Evolutionary conservation across 2,888 invertebrate species (phyloP).

Genomic region (Crematogaster levior): DNA sequence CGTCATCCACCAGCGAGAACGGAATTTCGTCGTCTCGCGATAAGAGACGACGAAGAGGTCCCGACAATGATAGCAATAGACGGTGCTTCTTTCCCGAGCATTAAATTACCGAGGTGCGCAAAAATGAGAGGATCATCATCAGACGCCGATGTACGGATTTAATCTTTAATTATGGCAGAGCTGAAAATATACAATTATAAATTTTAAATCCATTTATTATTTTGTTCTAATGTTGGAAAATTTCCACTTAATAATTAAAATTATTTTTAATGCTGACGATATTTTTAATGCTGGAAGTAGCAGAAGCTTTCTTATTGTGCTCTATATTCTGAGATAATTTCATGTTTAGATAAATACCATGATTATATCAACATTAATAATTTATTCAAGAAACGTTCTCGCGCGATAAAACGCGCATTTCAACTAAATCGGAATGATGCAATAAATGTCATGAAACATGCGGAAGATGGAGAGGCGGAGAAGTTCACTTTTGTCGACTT

Average conservation of each 20-base stretch:
- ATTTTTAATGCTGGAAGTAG: not conserved
- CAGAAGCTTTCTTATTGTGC: not conserved
- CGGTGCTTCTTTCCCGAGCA: constrained; percentile 24
- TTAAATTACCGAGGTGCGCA: constrained; percentile 17
- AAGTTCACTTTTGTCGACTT: constrained; percentile 6
- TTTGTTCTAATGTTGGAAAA: not conserved
- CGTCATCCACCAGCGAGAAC: constrained; percentile 22
- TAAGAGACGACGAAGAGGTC: constrained; percentile 31
- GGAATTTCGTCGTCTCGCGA: constrained; percentile 38
- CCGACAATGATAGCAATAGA: constrained; percentile 21
- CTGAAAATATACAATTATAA: not conserved
- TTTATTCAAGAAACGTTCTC: constrained; percentile 1
- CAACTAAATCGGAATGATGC: not conserved
- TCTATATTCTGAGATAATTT: not conserved
- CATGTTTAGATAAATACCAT: not conserved
- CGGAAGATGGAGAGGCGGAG: not conserved
- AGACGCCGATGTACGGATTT: not conserved
- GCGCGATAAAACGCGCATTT: no score
- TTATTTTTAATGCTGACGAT: not conserved
- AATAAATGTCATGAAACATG: not conserved
- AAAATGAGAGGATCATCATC: constrained; percentile 11
- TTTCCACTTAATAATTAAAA: not conserved
- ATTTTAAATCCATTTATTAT: not conserved
- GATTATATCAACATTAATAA: not conserved
- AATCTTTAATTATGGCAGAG: not conserved